Percentiles rank a stretch among this genome's conserved stretches.
Evolutionary conservation across 1,140 invertebrate species (phyloP).

Genomic region (Mycetomoellerius zeteki): DNA sequence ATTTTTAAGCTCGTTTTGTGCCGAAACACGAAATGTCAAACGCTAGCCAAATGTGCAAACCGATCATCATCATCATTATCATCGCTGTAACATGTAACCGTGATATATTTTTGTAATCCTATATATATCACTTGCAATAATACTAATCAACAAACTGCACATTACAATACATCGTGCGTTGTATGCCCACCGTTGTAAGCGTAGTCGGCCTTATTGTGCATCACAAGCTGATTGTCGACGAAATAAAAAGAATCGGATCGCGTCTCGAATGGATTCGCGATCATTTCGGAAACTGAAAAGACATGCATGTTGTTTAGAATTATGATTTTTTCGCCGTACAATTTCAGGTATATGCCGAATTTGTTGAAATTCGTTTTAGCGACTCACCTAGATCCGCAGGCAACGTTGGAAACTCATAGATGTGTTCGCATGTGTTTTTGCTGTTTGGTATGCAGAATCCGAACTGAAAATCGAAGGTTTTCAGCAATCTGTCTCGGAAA

Average conservation of each 20-base stretch:
- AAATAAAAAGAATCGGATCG: slow-evolving; percentile 99
- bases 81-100: slow-evolving; percentile 74
- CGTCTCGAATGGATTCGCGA: slow-evolving; percentile 97
- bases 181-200: slow-evolving; percentile 93
- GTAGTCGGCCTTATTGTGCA: slow-evolving; percentile 99
- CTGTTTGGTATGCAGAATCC: slow-evolving; percentile 99
- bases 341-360: not conserved
- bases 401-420: slow-evolving; percentile 98
- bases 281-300: slow-evolving; percentile 98
- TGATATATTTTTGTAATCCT: slow-evolving; percentile 47
- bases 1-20: slow-evolving; percentile 65
- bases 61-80: slow-evolving; percentile 50
- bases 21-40: slow-evolving; percentile 66
- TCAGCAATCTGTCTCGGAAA: slow-evolving; percentile 97
- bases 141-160: slow-evolving; percentile 63
- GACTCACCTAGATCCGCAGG: slow-evolving; percentile 94
- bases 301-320: slow-evolving; percentile 1
- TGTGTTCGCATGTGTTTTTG: slow-evolving; percentile 99
- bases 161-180: slow-evolving; percentile 73
- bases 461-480: slow-evolving; percentile 99
- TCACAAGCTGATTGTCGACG: slow-evolving; percentile 98
- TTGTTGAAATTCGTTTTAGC: not conserved
- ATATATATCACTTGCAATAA: slow-evolving; percentile 54
- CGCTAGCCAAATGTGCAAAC: slow-evolving; percentile 56
- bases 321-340: not conserved